Conservation (phyloP, 1,140 invertebrate genomes). For the Vanessa atalanta region DNA sequence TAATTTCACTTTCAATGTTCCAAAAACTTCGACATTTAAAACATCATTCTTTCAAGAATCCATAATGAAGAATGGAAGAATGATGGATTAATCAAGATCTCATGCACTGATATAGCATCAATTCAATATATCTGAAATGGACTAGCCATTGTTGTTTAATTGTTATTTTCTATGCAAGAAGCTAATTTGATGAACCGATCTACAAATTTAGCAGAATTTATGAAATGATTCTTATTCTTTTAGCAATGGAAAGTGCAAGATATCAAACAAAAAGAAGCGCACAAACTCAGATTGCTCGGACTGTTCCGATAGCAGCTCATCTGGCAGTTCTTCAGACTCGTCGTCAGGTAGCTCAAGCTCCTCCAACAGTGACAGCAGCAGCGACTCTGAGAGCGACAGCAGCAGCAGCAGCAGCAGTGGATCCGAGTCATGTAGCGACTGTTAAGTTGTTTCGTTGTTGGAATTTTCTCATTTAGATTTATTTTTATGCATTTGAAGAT, state of each 20-base stretch:
- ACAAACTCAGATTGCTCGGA: conserved; percentile 53
- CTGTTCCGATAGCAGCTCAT: conserved; percentile 61
- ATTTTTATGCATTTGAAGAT: conserved; percentile 6
- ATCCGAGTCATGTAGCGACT: conserved; percentile 62
- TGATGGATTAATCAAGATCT: too few species aligned
- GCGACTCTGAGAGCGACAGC: conserved; percentile 58
- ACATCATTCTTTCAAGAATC: too few species aligned
- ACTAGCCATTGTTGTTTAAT: too few species aligned
- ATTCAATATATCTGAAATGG: too few species aligned
- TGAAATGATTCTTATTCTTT: conserved; percentile 22
- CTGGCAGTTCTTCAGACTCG: conserved; percentile 59
- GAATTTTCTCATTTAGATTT: conserved; percentile 10
- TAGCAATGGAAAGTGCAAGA: conserved; percentile 66
- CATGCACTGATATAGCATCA: too few species aligned
- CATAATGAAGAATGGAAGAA: too few species aligned
- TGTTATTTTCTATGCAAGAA: too few species aligned
- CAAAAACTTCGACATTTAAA: too few species aligned
- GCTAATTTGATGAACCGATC: too few species aligned
- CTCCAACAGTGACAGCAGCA: conserved; percentile 60
- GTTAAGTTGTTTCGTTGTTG: conserved; percentile 16
- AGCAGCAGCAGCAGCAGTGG: conserved; percentile 57
- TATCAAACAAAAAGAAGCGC: conserved; percentile 67
- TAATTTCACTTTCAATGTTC: too few species aligned
- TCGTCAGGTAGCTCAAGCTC: conserved; percentile 55
- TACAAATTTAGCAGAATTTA: too few species aligned